Evolutionary conservation across 2,797 vertebrate species (phyloP).

Genomic region (Enteromius treurensis): DNA sequence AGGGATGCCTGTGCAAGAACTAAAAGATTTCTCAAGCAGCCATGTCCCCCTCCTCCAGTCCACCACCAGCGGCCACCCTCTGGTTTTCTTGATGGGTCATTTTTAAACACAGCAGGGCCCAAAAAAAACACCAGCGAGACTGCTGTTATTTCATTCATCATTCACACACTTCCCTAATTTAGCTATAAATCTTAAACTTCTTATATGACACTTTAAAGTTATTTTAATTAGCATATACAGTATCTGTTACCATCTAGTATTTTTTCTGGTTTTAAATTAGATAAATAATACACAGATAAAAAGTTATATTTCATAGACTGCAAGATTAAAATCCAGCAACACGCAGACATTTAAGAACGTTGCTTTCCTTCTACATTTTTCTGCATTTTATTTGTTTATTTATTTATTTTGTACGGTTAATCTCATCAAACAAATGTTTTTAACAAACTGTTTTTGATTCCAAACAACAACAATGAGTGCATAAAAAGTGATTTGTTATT

Average conservation of each 20-base stretch:
- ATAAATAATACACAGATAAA: background rate
- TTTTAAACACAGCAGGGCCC: conserved; percentile 76
- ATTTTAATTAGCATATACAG: conserved; percentile 22
- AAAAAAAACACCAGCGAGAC: conserved; percentile 70
- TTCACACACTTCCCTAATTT: conserved; percentile 58
- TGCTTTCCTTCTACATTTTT: background rate
- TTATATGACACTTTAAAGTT: background rate
- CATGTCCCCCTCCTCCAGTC: conserved; percentile 67
- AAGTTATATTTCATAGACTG: background rate
- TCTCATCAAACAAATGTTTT: background rate
- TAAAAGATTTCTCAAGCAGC: conserved; percentile 73
- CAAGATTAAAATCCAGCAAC: background rate
- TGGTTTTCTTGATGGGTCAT: conserved; percentile 75
- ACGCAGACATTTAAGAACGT: background rate
- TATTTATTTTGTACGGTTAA: background rate
- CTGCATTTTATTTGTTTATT: too few relatives aligned
- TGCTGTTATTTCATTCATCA: conserved; percentile 64
- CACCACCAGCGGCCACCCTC: conserved; percentile 71
- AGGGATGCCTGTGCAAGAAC: conserved; percentile 23
- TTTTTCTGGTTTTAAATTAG: background rate
- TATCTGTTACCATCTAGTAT: background rate
- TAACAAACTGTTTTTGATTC: background rate
- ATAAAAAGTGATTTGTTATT: background rate
- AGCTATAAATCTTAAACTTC: conserved; percentile 23
- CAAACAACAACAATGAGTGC: background rate